Evolutionary conservation across 2,113 vertebrate species (phyloP).

Genomic region (Mastomys natalensis): DNA sequence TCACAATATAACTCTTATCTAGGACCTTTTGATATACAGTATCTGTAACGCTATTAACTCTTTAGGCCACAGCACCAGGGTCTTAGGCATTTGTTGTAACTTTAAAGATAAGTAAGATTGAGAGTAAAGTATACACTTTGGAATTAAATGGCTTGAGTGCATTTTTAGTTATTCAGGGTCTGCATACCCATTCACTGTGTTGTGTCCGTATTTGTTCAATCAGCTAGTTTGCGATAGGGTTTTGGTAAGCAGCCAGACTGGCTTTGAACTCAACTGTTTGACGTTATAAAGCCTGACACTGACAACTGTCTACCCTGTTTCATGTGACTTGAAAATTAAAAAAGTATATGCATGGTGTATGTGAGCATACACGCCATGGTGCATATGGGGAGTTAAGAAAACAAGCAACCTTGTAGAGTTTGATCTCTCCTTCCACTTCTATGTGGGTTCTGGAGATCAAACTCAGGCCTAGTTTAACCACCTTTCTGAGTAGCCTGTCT

Average conservation of each 20-base stretch:
- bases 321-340: background rate
- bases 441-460: background rate
- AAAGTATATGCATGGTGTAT: no score
- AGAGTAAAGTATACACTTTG: background rate
- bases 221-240: background rate
- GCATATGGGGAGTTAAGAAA: background rate
- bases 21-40: background rate
- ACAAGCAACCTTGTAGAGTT: no score
- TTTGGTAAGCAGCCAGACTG: background rate
- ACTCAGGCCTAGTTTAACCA: background rate
- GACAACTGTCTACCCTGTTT: background rate
- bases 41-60: background rate
- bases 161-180: background rate
- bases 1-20: background rate
- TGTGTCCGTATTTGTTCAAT: background rate
- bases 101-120: conserved; percentile 27
- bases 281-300: background rate
- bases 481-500: conserved; percentile 10
- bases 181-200: background rate
- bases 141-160: background rate
- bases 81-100: background rate
- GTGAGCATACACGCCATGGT: background rate
- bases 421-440: background rate
- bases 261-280: background rate
- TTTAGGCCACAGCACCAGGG: background rate